phyloP scores from a whole-genome alignment of 2,113 vertebrate species.

The Eolophus roseicapilla region DNA sequence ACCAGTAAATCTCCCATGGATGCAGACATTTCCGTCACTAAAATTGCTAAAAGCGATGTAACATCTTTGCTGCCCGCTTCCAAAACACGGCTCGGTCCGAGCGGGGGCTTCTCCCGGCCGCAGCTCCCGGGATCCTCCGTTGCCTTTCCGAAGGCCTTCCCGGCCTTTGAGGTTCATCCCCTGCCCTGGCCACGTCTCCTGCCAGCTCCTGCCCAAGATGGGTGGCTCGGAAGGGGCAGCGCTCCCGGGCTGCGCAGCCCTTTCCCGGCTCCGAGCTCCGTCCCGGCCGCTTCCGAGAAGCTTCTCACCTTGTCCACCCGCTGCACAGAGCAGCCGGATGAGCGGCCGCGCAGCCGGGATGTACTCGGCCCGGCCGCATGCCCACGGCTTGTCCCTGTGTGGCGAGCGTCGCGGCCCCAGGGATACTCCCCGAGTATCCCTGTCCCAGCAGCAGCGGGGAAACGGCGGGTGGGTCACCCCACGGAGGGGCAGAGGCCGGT shows the following conservation, averaged over 20 bases:
- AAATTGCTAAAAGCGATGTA: background rate
- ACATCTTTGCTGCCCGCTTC: background rate
- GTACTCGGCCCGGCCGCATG: background rate
- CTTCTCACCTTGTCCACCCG: rapidly evolving
- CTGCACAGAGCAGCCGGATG: background rate
- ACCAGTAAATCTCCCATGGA: background rate
- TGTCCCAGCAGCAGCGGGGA: background rate
- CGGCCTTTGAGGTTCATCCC: background rate
- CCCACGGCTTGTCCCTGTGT: background rate
- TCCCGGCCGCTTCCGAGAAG: background rate
- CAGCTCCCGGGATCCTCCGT: no score
- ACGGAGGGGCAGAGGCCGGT: background rate
- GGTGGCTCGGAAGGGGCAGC: background rate
- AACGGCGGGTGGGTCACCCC: background rate
- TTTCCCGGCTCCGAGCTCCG: background rate
- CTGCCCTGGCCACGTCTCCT: rapidly evolving
- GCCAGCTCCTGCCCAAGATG: background rate
- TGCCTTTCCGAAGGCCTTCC: background rate
- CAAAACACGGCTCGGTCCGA: background rate
- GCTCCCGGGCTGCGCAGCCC: no score
- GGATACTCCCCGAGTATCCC: no score
- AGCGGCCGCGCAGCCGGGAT: no score
- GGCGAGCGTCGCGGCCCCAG: no score
- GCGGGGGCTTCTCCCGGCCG: background rate
- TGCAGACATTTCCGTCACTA: background rate